Evolutionary conservation across 2,113 vertebrate species (phyloP).

Genomic region (Oxyura jamaicensis): DNA sequence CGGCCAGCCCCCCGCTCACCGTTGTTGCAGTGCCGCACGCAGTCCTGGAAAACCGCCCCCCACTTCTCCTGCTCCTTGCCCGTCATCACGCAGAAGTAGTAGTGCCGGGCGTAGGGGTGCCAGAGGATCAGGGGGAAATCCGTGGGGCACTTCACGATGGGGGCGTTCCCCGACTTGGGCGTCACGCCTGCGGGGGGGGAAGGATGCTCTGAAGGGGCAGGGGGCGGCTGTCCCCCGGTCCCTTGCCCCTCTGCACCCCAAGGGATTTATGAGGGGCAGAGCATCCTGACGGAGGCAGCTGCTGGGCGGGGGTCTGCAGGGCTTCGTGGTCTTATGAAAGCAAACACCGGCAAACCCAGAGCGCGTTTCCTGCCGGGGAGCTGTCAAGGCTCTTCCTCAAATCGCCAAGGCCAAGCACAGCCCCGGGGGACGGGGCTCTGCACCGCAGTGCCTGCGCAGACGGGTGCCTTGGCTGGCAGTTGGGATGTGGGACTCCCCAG

Average conservation of each 20-base stretch:
- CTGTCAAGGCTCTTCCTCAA: not conserved
- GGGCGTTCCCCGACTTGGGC: constrained; percentile 76
- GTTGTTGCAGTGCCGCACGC: constrained; percentile 89
- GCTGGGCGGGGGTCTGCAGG: not conserved
- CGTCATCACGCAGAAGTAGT: constrained; percentile 92
- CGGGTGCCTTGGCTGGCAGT: not conserved
- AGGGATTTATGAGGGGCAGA: not conserved
- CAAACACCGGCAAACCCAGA: not conserved
- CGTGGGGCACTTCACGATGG: constrained; percentile 87
- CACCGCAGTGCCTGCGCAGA: too few species aligned
- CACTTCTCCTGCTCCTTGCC: constrained; percentile 94
- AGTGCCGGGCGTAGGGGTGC: constrained; percentile 90
- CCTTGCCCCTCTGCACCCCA: not conserved
- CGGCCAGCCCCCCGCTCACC: constrained; percentile 75
- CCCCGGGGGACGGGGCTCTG: too few species aligned
- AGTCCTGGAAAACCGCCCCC: constrained; percentile 93
- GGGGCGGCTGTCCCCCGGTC: not conserved
- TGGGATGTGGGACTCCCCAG: not conserved
- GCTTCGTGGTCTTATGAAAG: not conserved
- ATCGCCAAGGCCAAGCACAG: not conserved
- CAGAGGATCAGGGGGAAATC: constrained; percentile 91
- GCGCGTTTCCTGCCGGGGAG: not conserved
- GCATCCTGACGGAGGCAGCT: not conserved
- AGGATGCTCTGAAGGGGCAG: not conserved
- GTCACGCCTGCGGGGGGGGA: constrained; percentile 73